phyloP scores from a whole-genome alignment of 2,113 vertebrate genomes.

The Hypanus sabinus region DNA sequence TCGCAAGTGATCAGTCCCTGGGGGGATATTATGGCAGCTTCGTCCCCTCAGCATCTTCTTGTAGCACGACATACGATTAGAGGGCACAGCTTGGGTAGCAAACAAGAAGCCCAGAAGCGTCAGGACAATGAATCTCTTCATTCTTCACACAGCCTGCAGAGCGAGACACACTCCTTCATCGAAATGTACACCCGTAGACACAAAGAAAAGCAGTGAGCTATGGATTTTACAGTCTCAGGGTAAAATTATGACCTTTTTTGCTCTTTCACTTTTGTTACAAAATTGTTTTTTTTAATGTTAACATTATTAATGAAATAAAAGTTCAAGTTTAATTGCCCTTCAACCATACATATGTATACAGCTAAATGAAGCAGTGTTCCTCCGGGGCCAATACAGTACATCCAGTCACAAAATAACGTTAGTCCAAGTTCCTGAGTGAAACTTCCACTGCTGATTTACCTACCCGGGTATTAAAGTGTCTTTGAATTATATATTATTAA shows the following conservation, averaged over 20 bases:
- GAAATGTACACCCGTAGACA: not conserved
- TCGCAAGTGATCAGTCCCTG: conserved; percentile 48
- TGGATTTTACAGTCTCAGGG: not conserved
- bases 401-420: too few relatives aligned
- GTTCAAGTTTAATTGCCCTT: too few relatives aligned
- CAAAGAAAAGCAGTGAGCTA: not conserved
- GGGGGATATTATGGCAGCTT: conserved; percentile 55
- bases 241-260: not conserved
- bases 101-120: conserved; percentile 53
- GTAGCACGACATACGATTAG: conserved; percentile 57
- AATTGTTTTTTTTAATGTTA: not conserved
- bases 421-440: too few relatives aligned
- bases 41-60: conserved; percentile 55
- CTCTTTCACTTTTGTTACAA: not conserved
- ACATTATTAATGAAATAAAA: too few relatives aligned
- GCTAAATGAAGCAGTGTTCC: too few relatives aligned
- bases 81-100: conserved; percentile 42
- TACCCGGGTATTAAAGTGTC: not conserved
- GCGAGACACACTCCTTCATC: not conserved
- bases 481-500: not conserved
- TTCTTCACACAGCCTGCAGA: conserved; percentile 41
- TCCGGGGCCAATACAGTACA: too few relatives aligned
- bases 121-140: conserved; percentile 45
- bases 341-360: too few relatives aligned
- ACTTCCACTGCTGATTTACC: not conserved